Percentiles rank a stretch among this genome's conserved stretches.
These are phyloP conservation scores for Listronotus bonariensis DNA, from an alignment of 1,140 invertebrate genomes.

Conservation along the genomic window DNA sequence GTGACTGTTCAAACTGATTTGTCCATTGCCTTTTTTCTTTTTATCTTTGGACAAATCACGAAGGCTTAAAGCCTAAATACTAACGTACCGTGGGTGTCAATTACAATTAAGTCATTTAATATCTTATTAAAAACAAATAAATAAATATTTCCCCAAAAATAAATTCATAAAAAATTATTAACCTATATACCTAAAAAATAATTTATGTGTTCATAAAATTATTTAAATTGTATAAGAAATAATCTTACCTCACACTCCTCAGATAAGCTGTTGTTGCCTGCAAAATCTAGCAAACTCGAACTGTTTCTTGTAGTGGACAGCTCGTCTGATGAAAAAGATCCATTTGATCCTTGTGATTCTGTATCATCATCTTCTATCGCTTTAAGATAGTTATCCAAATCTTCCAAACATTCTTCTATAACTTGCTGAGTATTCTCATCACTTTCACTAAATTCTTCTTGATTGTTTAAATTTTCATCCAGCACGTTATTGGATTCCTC, in stretches of 20 bases:
- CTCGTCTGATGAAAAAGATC: background rate
- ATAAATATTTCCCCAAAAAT: too few species aligned
- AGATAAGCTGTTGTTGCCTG: background rate
- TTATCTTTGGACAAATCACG: too few species aligned
- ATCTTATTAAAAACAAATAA: too few species aligned
- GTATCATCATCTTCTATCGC: conserved; percentile 18
- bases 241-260: conserved; percentile 1
- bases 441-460: conserved; percentile 17
- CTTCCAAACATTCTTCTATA: conserved; percentile 51
- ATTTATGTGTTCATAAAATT: too few species aligned
- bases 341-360: conserved; percentile 29
- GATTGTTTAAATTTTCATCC: conserved; percentile 22
- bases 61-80: too few species aligned
- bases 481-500: conserved; percentile 19
- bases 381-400: conserved; percentile 52
- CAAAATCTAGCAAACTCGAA: background rate
- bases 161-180: too few species aligned
- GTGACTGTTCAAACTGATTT: too few species aligned
- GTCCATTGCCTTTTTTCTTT: too few species aligned
- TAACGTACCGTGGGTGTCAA: too few species aligned
- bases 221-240: background rate
- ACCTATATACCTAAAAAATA: too few species aligned
- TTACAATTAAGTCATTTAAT: too few species aligned
- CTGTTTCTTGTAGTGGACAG: conserved; percentile 5
- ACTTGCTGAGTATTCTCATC: conserved; percentile 32